These are phyloP conservation scores for Diabrotica undecimpunctata DNA, from an alignment of 1,140 invertebrate species.

Conservation along the genomic window DNA sequence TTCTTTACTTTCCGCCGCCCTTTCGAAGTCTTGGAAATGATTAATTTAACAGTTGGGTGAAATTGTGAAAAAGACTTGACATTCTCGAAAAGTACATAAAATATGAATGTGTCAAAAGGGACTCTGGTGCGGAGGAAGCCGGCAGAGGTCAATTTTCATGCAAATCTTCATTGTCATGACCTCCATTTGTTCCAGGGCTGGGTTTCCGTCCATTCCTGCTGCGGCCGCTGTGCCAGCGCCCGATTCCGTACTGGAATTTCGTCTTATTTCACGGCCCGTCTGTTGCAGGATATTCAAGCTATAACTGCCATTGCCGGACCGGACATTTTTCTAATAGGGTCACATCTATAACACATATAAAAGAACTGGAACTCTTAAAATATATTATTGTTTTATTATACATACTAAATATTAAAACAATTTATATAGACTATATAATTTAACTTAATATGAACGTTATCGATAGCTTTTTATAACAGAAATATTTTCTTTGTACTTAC, in stretches of 20 bases:
- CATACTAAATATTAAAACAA: no score
- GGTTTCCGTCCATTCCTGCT: conserved; percentile 19
- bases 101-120: conserved; percentile 21
- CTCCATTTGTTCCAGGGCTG: conserved; percentile 34
- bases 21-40: conserved; percentile 6
- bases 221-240: conserved; percentile 8
- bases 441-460: no score
- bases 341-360: no score
- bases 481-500: no score
- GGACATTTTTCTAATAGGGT: no score
- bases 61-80: conserved; percentile 5
- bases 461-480: no score
- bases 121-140: conserved; percentile 2
- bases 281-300: conserved; percentile 23
- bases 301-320: background rate
- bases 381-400: no score
- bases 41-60: conserved; percentile 11
- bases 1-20: background rate
- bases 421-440: no score
- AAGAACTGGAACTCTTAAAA: no score
- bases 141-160: conserved; percentile 41
- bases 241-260: conserved; percentile 20
- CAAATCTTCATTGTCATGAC: conserved; percentile 38
- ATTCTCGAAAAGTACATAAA: conserved; percentile 18
- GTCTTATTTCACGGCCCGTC: conserved; percentile 38